phyloP scores from a whole-genome alignment of 1,140 invertebrate species.

The Panagrolaimus sp. region DNA sequence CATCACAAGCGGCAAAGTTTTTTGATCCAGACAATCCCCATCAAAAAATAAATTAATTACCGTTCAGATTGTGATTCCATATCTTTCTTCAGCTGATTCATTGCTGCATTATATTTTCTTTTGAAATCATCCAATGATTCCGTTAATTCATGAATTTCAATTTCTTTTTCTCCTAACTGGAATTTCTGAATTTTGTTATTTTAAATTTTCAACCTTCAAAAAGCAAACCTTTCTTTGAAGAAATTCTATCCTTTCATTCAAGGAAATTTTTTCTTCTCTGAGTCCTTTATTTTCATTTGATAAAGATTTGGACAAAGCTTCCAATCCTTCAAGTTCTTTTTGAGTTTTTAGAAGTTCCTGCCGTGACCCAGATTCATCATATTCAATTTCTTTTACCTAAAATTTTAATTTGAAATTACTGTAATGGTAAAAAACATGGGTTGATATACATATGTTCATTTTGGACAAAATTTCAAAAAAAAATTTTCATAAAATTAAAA shows the following conservation, averaged over 20 bases:
- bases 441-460: too few species aligned
- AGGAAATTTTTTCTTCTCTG: conserved; percentile 25
- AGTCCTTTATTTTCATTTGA: conserved; percentile 30
- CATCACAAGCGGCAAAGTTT: too few species aligned
- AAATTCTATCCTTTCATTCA: conserved; percentile 20
- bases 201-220: background rate
- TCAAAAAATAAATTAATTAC: too few species aligned
- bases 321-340: conserved; percentile 31
- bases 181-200: background rate
- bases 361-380: conserved; percentile 24
- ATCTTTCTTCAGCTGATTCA: conserved; percentile 16
- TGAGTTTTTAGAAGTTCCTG: conserved; percentile 20
- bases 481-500: too few species aligned
- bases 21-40: too few species aligned
- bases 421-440: background rate
- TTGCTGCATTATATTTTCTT: conserved; percentile 20
- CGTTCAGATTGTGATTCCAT: conserved; percentile 18
- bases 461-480: too few species aligned
- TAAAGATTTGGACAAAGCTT: conserved; percentile 30
- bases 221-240: conserved; percentile 20
- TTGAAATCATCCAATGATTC: conserved; percentile 20
- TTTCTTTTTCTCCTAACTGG: conserved; percentile 9
- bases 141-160: conserved; percentile 17
- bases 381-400: conserved; percentile 20
- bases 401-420: conserved; percentile 24